Base-by-base conservation (phyloP, 2,888 invertebrate genomes). In the Leuctra nigra region DNA sequence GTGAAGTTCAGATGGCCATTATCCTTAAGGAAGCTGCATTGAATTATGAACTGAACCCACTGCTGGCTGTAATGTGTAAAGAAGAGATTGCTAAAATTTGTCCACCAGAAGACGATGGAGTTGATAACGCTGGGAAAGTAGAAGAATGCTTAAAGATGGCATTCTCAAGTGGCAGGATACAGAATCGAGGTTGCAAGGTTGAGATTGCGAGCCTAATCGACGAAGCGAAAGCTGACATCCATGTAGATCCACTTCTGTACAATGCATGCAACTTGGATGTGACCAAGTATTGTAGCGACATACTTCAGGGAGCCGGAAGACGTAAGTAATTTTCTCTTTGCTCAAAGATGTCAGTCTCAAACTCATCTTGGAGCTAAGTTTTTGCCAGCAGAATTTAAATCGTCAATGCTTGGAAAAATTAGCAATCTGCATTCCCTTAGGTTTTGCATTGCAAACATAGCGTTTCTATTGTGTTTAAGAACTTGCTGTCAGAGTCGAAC, bases 111-210 rank as follows among this genome's bases (percentile, higher is more conserved):
- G 75, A 73, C 22, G 72, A 73, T 48, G 74, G 74, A 48, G 76
- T 78, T 4, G 76, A 79, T 48, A 80, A 81, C 2, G 72, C 72
- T 36, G 71, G 72, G 3, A 82, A 82, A 11, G 84, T 89, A 0
- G 90, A 94, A 70, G 96, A 97, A 73, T 98, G 98, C 72, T 75
- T 98, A 35, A 97, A 96, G 73, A 82, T 83, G 64, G 86, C 88
- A 13, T 82, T 91, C 56, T 75, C 89, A 57, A 81, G 81, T 64
- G 85, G 83, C 62, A 79, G 81, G 68, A 85, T 91, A 54, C 81
- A 83, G 60, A 84, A 85, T 29, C 79, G 81, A 7, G 84, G 83
- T 63, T 94, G 94, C 69, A 82, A 84, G 44, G 75, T 85, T 60
- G 93, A 95, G 75, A 86, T 98, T 18, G 91, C 91, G 0, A 84